These are phyloP conservation scores for Athalia rosae DNA, from an alignment of 2,888 invertebrate species.

Conservation along the genomic window DNA sequence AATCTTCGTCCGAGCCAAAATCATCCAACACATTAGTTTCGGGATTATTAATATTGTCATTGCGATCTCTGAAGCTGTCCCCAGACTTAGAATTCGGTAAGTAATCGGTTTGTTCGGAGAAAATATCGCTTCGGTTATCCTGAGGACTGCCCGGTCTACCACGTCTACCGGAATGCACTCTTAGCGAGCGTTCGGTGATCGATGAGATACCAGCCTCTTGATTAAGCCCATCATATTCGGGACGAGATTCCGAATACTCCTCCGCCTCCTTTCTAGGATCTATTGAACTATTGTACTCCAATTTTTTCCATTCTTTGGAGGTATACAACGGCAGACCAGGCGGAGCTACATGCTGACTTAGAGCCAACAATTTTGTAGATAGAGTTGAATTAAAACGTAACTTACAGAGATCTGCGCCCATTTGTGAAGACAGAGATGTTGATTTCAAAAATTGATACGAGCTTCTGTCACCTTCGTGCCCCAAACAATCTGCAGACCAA, in stretches of 20 bases:
- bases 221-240: conserved; percentile 64
- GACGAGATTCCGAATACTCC: conserved; percentile 72
- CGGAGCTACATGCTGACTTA: conserved; percentile 80
- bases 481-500: conserved; percentile 83
- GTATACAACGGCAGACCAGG: conserved; percentile 85
- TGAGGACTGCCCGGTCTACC: conserved; percentile 50
- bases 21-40: conserved; percentile 48
- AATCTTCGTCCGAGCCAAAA: conserved; percentile 53
- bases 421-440: conserved; percentile 57
- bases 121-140: conserved; percentile 51
- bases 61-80: conserved; percentile 50
- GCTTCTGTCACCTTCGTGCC: conserved; percentile 73
- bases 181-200: conserved; percentile 60
- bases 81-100: conserved; percentile 51
- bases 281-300: conserved; percentile 72
- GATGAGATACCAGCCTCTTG: conserved; percentile 53
- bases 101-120: conserved; percentile 50
- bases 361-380: conserved; percentile 80
- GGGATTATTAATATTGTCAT: conserved; percentile 41
- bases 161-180: conserved; percentile 47
- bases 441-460: conserved; percentile 74
- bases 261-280: conserved; percentile 74
- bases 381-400: conserved; percentile 82
- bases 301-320: conserved; percentile 74
- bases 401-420: conserved; percentile 79